Conservation (phyloP, 35 echinoderm and acorn worm genomes). For the Amphiura filiformis region DNA sequence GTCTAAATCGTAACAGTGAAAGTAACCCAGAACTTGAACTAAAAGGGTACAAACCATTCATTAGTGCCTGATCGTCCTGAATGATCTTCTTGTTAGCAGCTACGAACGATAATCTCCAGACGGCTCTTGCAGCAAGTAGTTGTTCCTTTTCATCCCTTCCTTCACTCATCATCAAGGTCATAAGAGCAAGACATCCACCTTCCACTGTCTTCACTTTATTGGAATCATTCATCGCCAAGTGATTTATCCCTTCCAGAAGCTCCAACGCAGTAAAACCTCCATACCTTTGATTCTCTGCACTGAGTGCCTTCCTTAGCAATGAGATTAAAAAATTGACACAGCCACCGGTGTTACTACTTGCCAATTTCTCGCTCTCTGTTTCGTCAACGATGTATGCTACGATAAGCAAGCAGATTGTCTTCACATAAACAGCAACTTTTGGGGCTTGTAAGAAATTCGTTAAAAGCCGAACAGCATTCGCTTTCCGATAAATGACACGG, state of each 20-base stretch:
- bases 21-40: too few relatives aligned
- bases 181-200: constrained; percentile 28
- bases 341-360: neutral
- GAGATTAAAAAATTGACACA: constrained; percentile 56
- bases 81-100: constrained; percentile 52
- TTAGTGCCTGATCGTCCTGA: neutral
- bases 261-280: constrained; percentile 49
- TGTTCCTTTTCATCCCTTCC: constrained; percentile 22
- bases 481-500: neutral
- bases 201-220: constrained; percentile 76
- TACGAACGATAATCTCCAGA: constrained; percentile 72
- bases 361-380: constrained; percentile 38
- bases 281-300: constrained; percentile 4
- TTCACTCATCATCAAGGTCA: constrained; percentile 20
- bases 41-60: constrained; percentile 45
- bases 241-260: constrained; percentile 53
- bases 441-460: neutral
- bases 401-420: constrained; percentile 27
- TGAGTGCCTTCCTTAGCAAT: constrained; percentile 51
- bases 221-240: constrained; percentile 61
- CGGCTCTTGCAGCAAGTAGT: constrained; percentile 26
- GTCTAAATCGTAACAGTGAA: too few relatives aligned
- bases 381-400: constrained; percentile 61
- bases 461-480: neutral
- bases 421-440: constrained; percentile 43